Percentiles rank a stretch among this genome's conserved stretches.
These are phyloP conservation scores for Phrixothrix hirtus DNA, from an alignment of 2,888 invertebrate species.

Conservation along the genomic window DNA sequence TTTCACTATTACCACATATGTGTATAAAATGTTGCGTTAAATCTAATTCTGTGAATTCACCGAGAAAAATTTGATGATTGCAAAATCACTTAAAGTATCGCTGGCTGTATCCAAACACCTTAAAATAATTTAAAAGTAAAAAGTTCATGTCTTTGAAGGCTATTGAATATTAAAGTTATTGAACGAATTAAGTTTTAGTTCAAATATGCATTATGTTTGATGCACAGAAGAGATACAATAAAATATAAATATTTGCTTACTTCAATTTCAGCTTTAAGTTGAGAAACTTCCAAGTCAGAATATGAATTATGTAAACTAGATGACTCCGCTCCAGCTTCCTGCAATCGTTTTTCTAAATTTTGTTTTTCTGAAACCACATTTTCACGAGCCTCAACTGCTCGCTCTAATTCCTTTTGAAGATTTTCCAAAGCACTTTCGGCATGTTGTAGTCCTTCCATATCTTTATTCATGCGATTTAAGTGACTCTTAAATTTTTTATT, in stretches of 20 bases:
- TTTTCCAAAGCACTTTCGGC: constrained; percentile 87
- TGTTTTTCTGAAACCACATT: constrained; percentile 79
- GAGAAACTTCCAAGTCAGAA: constrained; percentile 79
- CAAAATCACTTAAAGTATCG: constrained; percentile 77
- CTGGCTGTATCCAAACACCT: constrained; percentile 85
- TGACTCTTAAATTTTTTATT: constrained; percentile 86
- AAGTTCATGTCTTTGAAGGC: too few relatives aligned
- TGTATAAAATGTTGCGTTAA: too few relatives aligned
- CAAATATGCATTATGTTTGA: too few relatives aligned
- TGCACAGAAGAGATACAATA: too few relatives aligned
- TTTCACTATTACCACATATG: too few relatives aligned
- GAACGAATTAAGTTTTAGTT: too few relatives aligned
- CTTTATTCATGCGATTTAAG: constrained; percentile 87
- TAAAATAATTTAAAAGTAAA: too few relatives aligned
- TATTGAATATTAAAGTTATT: too few relatives aligned
- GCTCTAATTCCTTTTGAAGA: constrained; percentile 82
- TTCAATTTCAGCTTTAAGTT: constrained; percentile 83
- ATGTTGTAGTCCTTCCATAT: constrained; percentile 89
- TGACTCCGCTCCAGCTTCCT: constrained; percentile 72
- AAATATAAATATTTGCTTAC: constrained; percentile 52
- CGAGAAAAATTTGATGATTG: not conserved
- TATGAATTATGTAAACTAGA: constrained; percentile 70
- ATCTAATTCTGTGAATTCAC: too few relatives aligned
- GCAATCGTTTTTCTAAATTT: constrained; percentile 77
- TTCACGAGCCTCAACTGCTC: constrained; percentile 81